phyloP scores from a whole-genome alignment of 2,797 vertebrate genomes.

The Bradypodion ventrale region DNA sequence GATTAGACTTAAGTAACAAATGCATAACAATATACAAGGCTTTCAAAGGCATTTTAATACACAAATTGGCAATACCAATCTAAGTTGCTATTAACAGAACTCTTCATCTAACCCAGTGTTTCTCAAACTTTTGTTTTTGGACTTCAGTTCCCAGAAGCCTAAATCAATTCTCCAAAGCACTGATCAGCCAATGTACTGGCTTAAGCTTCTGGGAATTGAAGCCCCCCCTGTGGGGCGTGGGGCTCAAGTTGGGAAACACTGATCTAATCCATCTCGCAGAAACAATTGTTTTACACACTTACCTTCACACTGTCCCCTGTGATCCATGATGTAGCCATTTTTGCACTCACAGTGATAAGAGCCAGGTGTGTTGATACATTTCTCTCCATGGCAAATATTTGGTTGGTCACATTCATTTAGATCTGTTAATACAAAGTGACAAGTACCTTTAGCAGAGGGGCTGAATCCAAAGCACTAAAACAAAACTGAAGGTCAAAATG shows the following conservation, averaged over 20 bases:
- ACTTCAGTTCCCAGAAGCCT: no score
- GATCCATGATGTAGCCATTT: constrained; percentile 81
- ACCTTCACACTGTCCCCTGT: constrained; percentile 88
- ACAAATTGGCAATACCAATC: not conserved
- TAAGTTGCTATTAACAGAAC: not conserved
- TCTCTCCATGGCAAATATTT: constrained; percentile 80
- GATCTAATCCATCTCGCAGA: not conserved
- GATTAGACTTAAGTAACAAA: not conserved
- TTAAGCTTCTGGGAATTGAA: no score
- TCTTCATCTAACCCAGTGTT: no score
- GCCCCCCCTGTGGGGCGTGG: no score
- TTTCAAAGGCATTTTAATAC: not conserved
- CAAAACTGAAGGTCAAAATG: not conserved
- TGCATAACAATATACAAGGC: not conserved
- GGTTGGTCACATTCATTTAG: constrained; percentile 87
- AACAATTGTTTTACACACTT: constrained; percentile 30
- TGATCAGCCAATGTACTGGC: no score
- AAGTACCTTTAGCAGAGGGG: not conserved
- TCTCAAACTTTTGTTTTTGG: no score
- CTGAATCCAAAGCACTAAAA: not conserved
- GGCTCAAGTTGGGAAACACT: no score
- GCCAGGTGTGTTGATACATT: constrained; percentile 87
- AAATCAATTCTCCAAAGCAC: no score
- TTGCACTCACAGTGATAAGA: constrained; percentile 90
- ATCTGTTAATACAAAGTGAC: constrained; percentile 75